A percentile compares a stretch with the other conserved stretches of the same genome.
Conservation (phyloP, 1,140 invertebrate genomes). For the Ectropis grisescens region DNA sequence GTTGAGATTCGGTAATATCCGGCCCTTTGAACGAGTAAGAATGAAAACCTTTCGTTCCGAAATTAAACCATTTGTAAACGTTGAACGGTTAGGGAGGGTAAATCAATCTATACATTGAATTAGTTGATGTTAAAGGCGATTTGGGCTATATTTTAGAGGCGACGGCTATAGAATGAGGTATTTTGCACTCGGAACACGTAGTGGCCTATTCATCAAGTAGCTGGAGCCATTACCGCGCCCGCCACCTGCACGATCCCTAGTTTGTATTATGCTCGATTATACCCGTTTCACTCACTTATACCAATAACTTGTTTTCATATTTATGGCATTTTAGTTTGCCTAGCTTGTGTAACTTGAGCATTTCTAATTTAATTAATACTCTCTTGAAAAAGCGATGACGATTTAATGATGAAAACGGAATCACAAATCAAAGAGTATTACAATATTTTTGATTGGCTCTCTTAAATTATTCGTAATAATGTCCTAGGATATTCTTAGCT, state of each 20-base stretch:
- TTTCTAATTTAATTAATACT: too few relatives aligned
- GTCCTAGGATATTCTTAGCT: too few relatives aligned
- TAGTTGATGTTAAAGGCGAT: slow-evolving; percentile 55
- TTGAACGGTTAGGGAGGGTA: slow-evolving; percentile 25
- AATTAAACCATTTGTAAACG: slow-evolving; percentile 58
- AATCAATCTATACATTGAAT: slow-evolving; percentile 61
- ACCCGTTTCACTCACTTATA: slow-evolving; percentile 35
- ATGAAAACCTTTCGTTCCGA: slow-evolving; percentile 35
- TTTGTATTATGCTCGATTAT: slow-evolving; percentile 51
- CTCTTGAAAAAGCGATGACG: too few relatives aligned
- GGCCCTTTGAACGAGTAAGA: slow-evolving; percentile 8
- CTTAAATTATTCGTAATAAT: too few relatives aligned
- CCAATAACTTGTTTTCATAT: slow-evolving; percentile 37
- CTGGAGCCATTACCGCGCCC: slow-evolving; percentile 39
- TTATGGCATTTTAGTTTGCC: background rate
- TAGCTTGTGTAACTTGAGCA: background rate
- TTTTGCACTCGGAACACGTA: slow-evolving; percentile 52
- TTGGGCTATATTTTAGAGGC: slow-evolving; percentile 52
- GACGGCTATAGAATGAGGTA: slow-evolving; percentile 40
- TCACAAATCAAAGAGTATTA: too few relatives aligned
- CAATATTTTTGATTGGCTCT: too few relatives aligned
- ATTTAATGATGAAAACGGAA: too few relatives aligned
- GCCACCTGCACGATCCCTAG: slow-evolving; percentile 48
- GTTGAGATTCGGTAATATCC: slow-evolving; percentile 1
- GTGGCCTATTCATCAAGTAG: slow-evolving; percentile 50